A percentile compares a stretch with the other conserved stretches of the same genome.
These are phyloP conservation scores for Dioctria linearis DNA, from an alignment of 2,888 invertebrate genomes.

Conservation along the genomic window DNA sequence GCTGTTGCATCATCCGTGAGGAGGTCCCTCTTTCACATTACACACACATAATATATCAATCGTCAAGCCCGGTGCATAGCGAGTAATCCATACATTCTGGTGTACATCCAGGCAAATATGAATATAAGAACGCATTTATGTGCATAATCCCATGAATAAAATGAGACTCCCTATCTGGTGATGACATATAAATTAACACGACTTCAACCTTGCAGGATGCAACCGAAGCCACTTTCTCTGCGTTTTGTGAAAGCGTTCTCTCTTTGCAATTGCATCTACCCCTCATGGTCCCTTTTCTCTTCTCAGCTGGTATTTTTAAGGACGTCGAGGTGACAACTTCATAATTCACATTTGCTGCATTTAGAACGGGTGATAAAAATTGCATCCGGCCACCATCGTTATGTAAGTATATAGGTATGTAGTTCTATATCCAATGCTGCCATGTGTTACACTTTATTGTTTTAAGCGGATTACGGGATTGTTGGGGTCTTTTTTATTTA, in stretches of 20 bases:
- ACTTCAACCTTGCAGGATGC: conserved; percentile 12
- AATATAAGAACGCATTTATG: conserved; percentile 34
- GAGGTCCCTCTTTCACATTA: background rate
- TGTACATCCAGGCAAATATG: conserved; percentile 7
- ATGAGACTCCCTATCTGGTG: conserved; percentile 25
- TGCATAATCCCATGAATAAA: conserved; percentile 25
- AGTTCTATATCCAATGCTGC: background rate
- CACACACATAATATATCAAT: background rate
- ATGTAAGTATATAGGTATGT: no score
- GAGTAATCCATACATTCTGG: background rate
- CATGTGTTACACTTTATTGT: conserved; percentile 37
- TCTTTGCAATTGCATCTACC: background rate
- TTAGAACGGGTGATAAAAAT: conserved; percentile 24
- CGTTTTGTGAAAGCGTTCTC: background rate
- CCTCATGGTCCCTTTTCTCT: background rate
- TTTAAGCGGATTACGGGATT: conserved; percentile 33
- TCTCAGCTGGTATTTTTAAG: conserved; percentile 12
- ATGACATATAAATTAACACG: conserved; percentile 41
- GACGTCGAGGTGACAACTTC: conserved; percentile 42
- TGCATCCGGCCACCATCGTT: conserved; percentile 18
- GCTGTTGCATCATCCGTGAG: background rate
- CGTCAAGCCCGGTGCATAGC: conserved; percentile 3
- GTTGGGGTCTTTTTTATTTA: background rate
- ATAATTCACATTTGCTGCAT: conserved; percentile 22
- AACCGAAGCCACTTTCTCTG: conserved; percentile 3